A percentile compares a stretch with the other conserved stretches of the same genome.
These are phyloP conservation scores for Cheiracanthium punctorium DNA, from an alignment of 2,888 invertebrate species.

Conservation along the genomic window DNA sequence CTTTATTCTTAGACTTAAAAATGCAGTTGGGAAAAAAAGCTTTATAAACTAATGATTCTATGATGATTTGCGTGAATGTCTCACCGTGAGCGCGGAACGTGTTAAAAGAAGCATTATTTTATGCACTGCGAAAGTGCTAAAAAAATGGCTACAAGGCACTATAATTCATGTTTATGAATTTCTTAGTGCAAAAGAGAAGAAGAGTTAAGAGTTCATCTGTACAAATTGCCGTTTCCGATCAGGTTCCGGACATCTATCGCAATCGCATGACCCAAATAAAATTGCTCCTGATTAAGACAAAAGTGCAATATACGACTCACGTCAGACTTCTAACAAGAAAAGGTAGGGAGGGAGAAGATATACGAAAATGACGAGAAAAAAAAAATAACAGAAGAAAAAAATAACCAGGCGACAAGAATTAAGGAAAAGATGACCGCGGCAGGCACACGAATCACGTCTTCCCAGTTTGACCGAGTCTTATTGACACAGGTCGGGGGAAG, in stretches of 20 bases:
- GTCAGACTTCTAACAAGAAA: conserved; percentile 31
- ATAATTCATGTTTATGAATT: background rate
- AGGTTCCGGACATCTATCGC: conserved; percentile 59
- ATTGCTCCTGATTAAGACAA: conserved; percentile 67
- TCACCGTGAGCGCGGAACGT: too few species aligned
- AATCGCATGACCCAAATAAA: conserved; percentile 67
- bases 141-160: background rate
- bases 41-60: too few species aligned
- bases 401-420: background rate
- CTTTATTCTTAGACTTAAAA: too few species aligned
- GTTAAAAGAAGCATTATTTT: too few species aligned
- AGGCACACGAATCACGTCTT: conserved; percentile 18
- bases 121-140: background rate
- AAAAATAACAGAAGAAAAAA: too few species aligned
- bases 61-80: too few species aligned
- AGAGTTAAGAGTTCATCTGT: background rate
- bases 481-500: conserved; percentile 39
- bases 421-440: background rate
- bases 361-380: background rate
- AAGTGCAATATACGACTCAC: conserved; percentile 67
- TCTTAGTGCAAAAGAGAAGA: background rate
- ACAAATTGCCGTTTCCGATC: conserved; percentile 54
- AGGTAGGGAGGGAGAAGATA: background rate
- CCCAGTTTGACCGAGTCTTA: conserved; percentile 57
- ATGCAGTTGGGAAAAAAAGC: too few species aligned